Percentiles rank a stretch among this genome's conserved stretches.
Evolutionary conservation across 2,888 invertebrate genomes (phyloP).

Genomic region (Thera obeliscata): DNA sequence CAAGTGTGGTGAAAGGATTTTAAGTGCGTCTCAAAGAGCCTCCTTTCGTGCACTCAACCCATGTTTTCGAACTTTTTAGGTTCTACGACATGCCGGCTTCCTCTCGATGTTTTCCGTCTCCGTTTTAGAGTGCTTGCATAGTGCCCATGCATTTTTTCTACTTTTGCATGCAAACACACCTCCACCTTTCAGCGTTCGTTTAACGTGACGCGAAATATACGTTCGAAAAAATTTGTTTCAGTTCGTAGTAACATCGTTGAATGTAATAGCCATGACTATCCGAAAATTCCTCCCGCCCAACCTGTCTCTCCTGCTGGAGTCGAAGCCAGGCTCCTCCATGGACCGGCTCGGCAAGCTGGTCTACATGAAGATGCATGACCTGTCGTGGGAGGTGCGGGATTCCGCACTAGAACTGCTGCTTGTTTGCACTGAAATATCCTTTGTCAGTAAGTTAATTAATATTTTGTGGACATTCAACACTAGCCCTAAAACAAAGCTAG

Average conservation of each 20-base stretch:
- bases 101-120: too few relatives aligned
- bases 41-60: too few relatives aligned
- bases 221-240: slow-evolving; percentile 59
- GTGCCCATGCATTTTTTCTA: too few relatives aligned
- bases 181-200: too few relatives aligned
- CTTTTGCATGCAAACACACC: too few relatives aligned
- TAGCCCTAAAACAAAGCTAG: too few relatives aligned
- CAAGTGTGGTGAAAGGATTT: too few relatives aligned
- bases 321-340: slow-evolving; percentile 86
- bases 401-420: slow-evolving; percentile 89
- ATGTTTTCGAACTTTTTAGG: too few relatives aligned
- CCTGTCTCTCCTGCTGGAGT: slow-evolving; percentile 88
- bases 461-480: neutral
- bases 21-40: too few relatives aligned
- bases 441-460: slow-evolving; percentile 83
- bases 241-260: slow-evolving; percentile 89
- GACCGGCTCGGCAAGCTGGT: slow-evolving; percentile 87
- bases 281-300: slow-evolving; percentile 91
- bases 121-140: too few relatives aligned
- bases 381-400: slow-evolving; percentile 91
- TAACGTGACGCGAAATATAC: too few relatives aligned
- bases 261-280: slow-evolving; percentile 88
- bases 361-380: slow-evolving; percentile 88
- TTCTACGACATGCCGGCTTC: too few relatives aligned
- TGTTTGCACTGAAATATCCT: slow-evolving; percentile 88